Evolutionary conservation across 2,888 invertebrate species (phyloP).

Genomic region (Drosophila nr. medialis): DNA sequence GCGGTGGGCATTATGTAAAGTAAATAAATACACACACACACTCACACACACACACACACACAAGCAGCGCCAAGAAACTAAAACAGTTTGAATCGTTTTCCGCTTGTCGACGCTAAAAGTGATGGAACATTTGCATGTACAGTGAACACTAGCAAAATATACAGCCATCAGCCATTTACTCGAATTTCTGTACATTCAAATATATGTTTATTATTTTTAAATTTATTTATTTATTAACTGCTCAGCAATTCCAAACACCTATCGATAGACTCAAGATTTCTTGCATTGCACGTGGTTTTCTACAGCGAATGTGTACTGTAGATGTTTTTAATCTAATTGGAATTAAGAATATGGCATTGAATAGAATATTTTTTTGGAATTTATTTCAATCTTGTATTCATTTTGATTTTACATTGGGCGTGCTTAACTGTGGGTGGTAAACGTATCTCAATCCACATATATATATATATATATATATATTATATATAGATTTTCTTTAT

Average conservation of each 20-base stretch:
- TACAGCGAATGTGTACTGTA: neutral
- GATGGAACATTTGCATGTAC: slow-evolving; percentile 51
- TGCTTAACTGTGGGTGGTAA: neutral
- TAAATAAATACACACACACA: slow-evolving; percentile 57
- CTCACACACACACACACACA: neutral
- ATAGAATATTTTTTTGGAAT: neutral
- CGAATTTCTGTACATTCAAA: neutral
- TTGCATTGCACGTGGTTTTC: neutral
- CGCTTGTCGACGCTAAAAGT: slow-evolving; percentile 45
- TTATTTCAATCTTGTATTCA: neutral
- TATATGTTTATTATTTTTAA: neutral
- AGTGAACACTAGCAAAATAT: slow-evolving; percentile 25
- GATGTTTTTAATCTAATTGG: neutral
- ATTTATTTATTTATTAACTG: no score
- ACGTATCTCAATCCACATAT: neutral
- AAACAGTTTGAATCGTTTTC: slow-evolving; percentile 68
- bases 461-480: no score
- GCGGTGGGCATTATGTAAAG: slow-evolving; percentile 50
- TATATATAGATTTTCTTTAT: neutral
- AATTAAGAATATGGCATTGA: neutral
- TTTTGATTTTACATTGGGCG: neutral
- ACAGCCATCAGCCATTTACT: neutral
- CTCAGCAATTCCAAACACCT: no score
- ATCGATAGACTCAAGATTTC: neutral
- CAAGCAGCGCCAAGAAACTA: slow-evolving; percentile 46